Conservation (phyloP, 2,113 vertebrate genomes). For the Garra rufa region DNA sequence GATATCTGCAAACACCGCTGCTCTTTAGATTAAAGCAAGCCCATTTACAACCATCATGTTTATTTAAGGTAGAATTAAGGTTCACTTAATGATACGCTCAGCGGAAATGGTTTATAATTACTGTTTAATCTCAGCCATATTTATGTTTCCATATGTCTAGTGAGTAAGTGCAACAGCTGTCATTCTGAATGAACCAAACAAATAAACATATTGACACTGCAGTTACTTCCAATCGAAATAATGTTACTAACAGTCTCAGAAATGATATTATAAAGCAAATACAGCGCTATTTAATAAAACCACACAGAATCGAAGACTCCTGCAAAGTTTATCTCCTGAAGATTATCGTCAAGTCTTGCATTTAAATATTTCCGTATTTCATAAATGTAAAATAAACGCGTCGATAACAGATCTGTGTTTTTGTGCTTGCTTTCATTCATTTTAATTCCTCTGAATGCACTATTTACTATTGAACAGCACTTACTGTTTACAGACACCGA, state of each 20-base stretch:
- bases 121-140: no score
- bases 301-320: not conserved
- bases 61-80: not conserved
- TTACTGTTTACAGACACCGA: slow-evolving; percentile 62
- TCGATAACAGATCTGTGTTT: not conserved
- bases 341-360: not conserved
- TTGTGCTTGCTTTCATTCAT: slow-evolving; percentile 5
- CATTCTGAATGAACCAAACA: not conserved
- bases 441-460: not conserved
- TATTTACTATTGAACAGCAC: slow-evolving; percentile 41
- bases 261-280: not conserved
- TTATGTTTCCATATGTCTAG: not conserved
- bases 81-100: not conserved
- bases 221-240: not conserved
- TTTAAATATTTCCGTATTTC: not conserved
- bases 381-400: not conserved
- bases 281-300: not conserved
- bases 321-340: not conserved
- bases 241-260: no score
- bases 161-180: not conserved
- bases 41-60: not conserved
- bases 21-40: no score
- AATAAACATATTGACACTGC: not conserved
- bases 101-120: not conserved
- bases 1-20: slow-evolving; percentile 25